These are phyloP conservation scores for Acleris laterana DNA, from an alignment of 2,888 invertebrate genomes.

Conservation along the genomic window DNA sequence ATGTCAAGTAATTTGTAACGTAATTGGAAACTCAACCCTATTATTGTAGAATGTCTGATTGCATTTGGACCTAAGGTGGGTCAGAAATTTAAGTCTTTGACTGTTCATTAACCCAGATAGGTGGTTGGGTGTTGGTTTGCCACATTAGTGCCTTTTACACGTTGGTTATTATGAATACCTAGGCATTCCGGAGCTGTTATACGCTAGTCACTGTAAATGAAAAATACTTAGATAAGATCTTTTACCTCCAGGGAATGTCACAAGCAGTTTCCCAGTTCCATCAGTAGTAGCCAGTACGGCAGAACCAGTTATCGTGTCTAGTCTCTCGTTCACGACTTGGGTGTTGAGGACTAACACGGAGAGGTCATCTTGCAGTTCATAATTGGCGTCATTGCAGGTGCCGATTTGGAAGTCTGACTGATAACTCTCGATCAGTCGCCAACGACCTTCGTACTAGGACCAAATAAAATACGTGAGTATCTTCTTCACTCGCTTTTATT, in stretches of 20 bases:
- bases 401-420: constrained; percentile 59
- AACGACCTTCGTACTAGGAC: constrained; percentile 56
- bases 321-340: constrained; percentile 54
- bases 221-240: neutral
- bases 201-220: too few relatives aligned
- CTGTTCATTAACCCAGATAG: too few relatives aligned
- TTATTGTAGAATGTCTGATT: too few relatives aligned
- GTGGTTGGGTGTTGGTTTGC: too few relatives aligned
- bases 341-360: constrained; percentile 57
- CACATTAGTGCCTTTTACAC: too few relatives aligned
- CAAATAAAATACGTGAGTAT: neutral
- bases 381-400: constrained; percentile 58
- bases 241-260: constrained; percentile 83
- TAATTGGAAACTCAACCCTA: too few relatives aligned
- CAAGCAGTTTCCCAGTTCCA: constrained; percentile 83
- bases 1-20: too few relatives aligned
- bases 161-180: too few relatives aligned
- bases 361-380: constrained; percentile 46
- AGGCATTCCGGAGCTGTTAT: too few relatives aligned
- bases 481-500: too few relatives aligned
- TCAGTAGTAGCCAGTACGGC: constrained; percentile 79
- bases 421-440: constrained; percentile 65
- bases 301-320: constrained; percentile 53
- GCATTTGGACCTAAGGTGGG: too few relatives aligned
- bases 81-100: too few relatives aligned